Conservation (phyloP, 2,888 invertebrate genomes). For the Patella pellucida region DNA sequence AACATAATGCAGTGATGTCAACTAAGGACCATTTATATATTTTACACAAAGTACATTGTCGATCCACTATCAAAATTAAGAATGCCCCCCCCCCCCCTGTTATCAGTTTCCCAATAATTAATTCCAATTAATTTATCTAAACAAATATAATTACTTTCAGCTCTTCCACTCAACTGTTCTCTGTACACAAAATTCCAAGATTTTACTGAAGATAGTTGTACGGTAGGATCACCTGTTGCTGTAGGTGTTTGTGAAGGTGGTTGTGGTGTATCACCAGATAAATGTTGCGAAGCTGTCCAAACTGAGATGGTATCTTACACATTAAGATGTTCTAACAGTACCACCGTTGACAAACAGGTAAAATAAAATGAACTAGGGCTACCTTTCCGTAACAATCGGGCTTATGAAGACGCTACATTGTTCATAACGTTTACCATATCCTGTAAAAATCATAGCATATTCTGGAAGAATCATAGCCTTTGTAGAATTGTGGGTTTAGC, state of each 20-base stretch:
- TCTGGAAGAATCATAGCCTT: too few relatives aligned
- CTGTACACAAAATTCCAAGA: slow-evolving; percentile 24
- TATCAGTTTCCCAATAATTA: not conserved
- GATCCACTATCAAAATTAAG: too few relatives aligned
- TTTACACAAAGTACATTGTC: too few relatives aligned
- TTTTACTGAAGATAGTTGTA: slow-evolving; percentile 22
- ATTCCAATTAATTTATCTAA: not conserved
- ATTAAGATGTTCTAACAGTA: not conserved
- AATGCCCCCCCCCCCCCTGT: not conserved
- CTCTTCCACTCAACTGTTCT: slow-evolving; percentile 34
- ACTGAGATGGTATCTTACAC: not conserved
- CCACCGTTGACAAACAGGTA: not conserved
- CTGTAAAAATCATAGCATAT: too few relatives aligned
- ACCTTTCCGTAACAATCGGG: too few relatives aligned
- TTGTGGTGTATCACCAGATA: slow-evolving; percentile 28
- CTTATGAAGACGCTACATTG: too few relatives aligned
- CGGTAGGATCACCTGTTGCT: slow-evolving; percentile 14
- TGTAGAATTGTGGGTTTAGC: too few relatives aligned
- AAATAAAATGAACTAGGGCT: not conserved
- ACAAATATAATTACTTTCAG: slow-evolving; percentile 16
- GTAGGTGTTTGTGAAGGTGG: slow-evolving; percentile 34
- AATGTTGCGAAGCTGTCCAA: slow-evolving; percentile 33
- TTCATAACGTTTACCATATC: too few relatives aligned
- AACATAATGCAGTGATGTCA: too few relatives aligned
- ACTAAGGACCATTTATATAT: too few relatives aligned